Conservation (phyloP, 2,888 invertebrate species). For the Trimorus sp. region DNA sequence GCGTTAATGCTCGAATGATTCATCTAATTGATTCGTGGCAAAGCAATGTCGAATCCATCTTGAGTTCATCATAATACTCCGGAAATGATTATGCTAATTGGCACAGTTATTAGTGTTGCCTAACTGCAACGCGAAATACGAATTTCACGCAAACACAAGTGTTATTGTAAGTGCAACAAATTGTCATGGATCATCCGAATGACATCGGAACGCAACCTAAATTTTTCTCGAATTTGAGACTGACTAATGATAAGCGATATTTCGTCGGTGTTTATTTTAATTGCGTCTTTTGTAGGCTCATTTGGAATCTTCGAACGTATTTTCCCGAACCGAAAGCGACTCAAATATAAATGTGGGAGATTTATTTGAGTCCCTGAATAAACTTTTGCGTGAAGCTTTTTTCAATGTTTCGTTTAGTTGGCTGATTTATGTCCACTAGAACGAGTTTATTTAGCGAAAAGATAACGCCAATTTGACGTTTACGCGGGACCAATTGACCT, state of each 20-base stretch:
- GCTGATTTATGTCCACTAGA: too few relatives aligned
- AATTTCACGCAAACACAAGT: slow-evolving; percentile 8
- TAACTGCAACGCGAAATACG: not conserved
- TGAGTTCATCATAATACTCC: slow-evolving; percentile 31
- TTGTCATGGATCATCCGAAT: too few relatives aligned
- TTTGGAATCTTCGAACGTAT: not conserved
- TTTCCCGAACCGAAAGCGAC: not conserved
- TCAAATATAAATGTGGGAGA: not conserved
- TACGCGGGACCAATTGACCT: too few relatives aligned
- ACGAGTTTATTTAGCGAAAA: too few relatives aligned
- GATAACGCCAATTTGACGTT: too few relatives aligned
- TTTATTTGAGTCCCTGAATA: not conserved
- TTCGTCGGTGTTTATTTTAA: too few relatives aligned
- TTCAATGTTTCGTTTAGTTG: too few relatives aligned
- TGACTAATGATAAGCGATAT: too few relatives aligned
- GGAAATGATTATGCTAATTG: slow-evolving; percentile 50
- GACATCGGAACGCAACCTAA: too few relatives aligned
- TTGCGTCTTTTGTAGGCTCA: not conserved
- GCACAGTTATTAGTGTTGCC: not conserved
- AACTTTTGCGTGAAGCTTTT: not conserved
- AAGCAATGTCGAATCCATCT: slow-evolving; percentile 38
- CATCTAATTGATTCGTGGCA: slow-evolving; percentile 44
- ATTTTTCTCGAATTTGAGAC: too few relatives aligned
- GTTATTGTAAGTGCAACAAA: too few relatives aligned
- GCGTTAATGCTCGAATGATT: slow-evolving; percentile 33